Evolutionary conservation across 2,113 vertebrate species (phyloP).

Genomic region (Tringa solitaria): DNA sequence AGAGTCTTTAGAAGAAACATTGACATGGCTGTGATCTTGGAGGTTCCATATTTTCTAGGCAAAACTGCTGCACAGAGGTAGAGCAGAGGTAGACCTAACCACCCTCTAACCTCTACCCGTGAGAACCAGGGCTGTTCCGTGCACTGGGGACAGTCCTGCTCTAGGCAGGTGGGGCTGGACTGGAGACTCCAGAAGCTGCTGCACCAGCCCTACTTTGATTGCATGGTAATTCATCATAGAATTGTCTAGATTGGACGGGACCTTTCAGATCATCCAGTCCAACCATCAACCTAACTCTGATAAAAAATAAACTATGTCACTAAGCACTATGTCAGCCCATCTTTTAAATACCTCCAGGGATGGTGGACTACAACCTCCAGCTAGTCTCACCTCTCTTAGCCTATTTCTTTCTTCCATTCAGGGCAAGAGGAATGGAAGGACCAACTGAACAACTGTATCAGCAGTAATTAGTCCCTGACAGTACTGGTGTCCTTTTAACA

Average conservation of each 20-base stretch:
- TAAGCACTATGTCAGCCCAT: too few species aligned
- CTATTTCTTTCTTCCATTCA: background rate
- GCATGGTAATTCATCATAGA: too few species aligned
- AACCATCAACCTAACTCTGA: too few species aligned
- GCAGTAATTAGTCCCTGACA: background rate
- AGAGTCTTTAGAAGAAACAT: background rate
- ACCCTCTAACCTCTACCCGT: background rate
- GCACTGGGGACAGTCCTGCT: background rate
- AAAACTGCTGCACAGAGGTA: background rate
- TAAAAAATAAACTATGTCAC: too few species aligned
- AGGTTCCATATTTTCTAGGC: background rate
- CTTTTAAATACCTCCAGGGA: too few species aligned
- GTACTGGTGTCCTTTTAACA: background rate
- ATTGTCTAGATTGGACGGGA: too few species aligned
- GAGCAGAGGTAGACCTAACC: background rate
- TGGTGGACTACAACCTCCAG: background rate
- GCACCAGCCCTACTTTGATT: background rate
- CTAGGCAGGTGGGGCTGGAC: background rate
- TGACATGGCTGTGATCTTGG: background rate
- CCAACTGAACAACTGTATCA: background rate
- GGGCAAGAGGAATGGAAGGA: background rate
- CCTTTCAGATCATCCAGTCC: too few species aligned
- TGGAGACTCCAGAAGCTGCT: background rate
- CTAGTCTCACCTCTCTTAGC: background rate
- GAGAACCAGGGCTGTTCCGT: background rate